Evolutionary conservation across 2,797 vertebrate genomes (phyloP).

Genomic region (Hirundo rustica): DNA sequence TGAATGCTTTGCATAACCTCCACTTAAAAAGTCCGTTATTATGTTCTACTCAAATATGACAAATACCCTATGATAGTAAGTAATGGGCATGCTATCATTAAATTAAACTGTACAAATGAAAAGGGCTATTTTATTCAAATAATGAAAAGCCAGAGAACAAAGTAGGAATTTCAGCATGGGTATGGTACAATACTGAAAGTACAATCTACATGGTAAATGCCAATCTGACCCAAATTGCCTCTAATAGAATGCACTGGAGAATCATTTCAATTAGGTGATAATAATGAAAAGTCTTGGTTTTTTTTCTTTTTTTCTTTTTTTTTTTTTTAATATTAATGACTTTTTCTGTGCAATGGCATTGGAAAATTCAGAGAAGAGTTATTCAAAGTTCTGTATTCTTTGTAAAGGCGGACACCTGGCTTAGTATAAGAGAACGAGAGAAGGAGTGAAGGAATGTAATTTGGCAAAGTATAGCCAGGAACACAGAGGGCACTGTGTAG

Average conservation of each 20-base stretch:
- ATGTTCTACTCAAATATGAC: slow-evolving; percentile 34
- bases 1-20: slow-evolving; percentile 1
- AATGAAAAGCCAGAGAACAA: background rate
- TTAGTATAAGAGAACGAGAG: background rate
- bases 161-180: background rate
- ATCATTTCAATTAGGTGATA: slow-evolving; percentile 17
- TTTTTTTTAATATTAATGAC: background rate
- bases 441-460: background rate
- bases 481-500: background rate
- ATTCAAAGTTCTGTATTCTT: background rate
- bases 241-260: slow-evolving; percentile 3
- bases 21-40: slow-evolving; percentile 9
- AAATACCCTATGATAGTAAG: slow-evolving; percentile 15
- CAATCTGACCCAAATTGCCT: slow-evolving; percentile 20
- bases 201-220: background rate
- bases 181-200: background rate
- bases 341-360: background rate
- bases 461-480: background rate
- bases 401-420: background rate
- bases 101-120: slow-evolving; percentile 15
- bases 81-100: background rate
- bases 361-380: background rate
- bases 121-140: background rate
- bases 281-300: background rate
- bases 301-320: background rate